phyloP scores from a whole-genome alignment of 2,113 vertebrate species.

The Ophthalmolycus amberensis region DNA sequence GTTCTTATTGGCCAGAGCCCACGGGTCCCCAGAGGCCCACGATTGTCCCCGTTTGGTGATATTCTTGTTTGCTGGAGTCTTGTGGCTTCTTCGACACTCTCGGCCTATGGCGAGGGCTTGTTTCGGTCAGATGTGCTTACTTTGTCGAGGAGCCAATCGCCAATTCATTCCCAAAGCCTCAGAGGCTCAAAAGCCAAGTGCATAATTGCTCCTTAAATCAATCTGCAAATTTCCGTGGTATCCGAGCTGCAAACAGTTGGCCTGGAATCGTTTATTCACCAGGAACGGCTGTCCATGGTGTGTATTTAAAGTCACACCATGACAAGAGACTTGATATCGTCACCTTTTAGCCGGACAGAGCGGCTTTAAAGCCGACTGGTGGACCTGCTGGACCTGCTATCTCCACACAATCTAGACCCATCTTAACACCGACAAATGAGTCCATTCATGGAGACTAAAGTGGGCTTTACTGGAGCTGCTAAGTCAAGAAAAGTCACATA shows the following conservation, averaged over 20 bases:
- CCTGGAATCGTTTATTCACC: constrained; percentile 70
- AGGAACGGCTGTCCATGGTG: constrained; percentile 33
- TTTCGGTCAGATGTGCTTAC: constrained; percentile 75
- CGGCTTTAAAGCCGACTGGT: constrained; percentile 22
- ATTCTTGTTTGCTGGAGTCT: constrained; percentile 74
- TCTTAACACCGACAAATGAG: constrained; percentile 50
- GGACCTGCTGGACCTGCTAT: constrained; percentile 17
- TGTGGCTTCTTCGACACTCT: constrained; percentile 72
- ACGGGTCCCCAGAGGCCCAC: constrained; percentile 50
- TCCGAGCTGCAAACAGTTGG: constrained; percentile 71
- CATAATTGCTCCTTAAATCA: constrained; percentile 83
- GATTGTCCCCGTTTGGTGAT: constrained; percentile 41
- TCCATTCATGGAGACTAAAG: constrained; percentile 20
- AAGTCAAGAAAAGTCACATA: constrained; percentile 1
- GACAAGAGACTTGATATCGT: constrained; percentile 34
- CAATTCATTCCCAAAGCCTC: constrained; percentile 79
- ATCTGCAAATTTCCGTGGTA: constrained; percentile 81
- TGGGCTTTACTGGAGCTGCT: constrained; percentile 13
- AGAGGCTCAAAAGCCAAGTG: constrained; percentile 83
- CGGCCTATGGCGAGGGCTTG: constrained; percentile 60
- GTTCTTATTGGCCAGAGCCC: constrained; percentile 59
- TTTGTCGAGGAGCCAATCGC: constrained; percentile 78
- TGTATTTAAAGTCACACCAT: constrained; percentile 60
- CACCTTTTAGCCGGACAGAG: constrained; percentile 34
- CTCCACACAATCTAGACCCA: constrained; percentile 5